Conservation (phyloP, 1,140 invertebrate species). For the Thaumetopoea pityocampa region DNA sequence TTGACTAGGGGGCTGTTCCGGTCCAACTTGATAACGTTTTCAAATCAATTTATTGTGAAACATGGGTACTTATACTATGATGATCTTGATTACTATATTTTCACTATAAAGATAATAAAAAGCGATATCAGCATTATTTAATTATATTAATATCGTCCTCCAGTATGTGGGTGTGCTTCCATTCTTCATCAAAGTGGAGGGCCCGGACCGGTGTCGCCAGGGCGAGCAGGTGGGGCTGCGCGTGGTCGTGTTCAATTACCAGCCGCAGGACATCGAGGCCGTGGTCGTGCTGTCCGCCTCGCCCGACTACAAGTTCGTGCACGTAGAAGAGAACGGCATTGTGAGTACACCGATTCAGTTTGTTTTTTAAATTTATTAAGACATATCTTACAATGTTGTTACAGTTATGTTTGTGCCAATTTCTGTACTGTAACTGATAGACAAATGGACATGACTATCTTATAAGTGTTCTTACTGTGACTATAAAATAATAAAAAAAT, state of each 20-base stretch:
- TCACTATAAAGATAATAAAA: too few relatives aligned
- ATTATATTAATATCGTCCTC: slow-evolving; percentile 1
- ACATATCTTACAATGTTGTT: background rate
- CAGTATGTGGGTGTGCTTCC: slow-evolving; percentile 90
- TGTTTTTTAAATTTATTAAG: background rate
- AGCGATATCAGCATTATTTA: too few relatives aligned
- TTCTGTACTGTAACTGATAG: too few relatives aligned
- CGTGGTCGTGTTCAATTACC: slow-evolving; percentile 96
- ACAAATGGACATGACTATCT: too few relatives aligned
- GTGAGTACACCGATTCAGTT: slow-evolving; percentile 69
- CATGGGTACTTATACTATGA: too few relatives aligned
- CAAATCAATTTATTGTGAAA: too few relatives aligned
- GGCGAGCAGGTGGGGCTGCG: slow-evolving; percentile 96
- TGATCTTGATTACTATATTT: too few relatives aligned
- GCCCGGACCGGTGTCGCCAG: slow-evolving; percentile 87
- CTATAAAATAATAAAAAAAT: too few relatives aligned
- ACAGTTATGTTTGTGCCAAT: too few relatives aligned
- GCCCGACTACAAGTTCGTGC: slow-evolving; percentile 93
- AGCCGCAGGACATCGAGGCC: slow-evolving; percentile 88
- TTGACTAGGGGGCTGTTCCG: too few relatives aligned
- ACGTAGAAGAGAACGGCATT: slow-evolving; percentile 93
- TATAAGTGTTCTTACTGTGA: too few relatives aligned
- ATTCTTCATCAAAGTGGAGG: slow-evolving; percentile 97
- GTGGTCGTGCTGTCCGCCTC: slow-evolving; percentile 92
- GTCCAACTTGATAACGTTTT: too few relatives aligned